Evolutionary conservation across 2,113 vertebrate genomes (phyloP).

Genomic region (Ochotona curzoniae): DNA sequence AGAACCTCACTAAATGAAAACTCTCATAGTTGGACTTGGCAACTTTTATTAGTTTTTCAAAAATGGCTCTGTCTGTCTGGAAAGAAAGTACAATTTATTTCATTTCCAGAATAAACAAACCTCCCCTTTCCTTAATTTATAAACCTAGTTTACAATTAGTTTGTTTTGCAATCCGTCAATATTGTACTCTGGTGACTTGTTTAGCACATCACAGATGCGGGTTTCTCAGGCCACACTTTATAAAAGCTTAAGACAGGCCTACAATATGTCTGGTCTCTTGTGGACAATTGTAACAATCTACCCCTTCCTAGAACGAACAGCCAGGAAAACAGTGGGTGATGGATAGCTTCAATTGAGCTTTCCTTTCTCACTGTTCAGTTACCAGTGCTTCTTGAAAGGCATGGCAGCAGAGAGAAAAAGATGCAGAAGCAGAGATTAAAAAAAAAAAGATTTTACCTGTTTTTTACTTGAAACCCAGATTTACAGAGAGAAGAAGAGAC

Average conservation of each 20-base stretch:
- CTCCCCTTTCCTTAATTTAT: neutral
- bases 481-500: no score
- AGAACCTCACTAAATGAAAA: slow-evolving; percentile 10
- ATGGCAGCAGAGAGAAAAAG: no score
- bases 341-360: neutral
- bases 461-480: no score
- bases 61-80: neutral
- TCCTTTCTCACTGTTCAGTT: no score
- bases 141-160: neutral
- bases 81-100: neutral
- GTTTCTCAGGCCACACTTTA: neutral
- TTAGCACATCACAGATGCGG: neutral
- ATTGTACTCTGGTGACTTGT: neutral
- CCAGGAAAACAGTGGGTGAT: neutral
- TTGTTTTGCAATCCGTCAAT: neutral
- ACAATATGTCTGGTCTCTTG: neutral
- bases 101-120: neutral
- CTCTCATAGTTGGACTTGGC: neutral
- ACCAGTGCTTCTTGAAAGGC: no score
- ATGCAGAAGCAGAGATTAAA: no score
- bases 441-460: no score
- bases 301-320: neutral
- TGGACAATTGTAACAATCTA: neutral
- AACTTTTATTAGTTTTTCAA: slow-evolving; percentile 21
- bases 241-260: neutral